Conservation (phyloP, 2,888 invertebrate genomes). For the Allacma fusca region DNA sequence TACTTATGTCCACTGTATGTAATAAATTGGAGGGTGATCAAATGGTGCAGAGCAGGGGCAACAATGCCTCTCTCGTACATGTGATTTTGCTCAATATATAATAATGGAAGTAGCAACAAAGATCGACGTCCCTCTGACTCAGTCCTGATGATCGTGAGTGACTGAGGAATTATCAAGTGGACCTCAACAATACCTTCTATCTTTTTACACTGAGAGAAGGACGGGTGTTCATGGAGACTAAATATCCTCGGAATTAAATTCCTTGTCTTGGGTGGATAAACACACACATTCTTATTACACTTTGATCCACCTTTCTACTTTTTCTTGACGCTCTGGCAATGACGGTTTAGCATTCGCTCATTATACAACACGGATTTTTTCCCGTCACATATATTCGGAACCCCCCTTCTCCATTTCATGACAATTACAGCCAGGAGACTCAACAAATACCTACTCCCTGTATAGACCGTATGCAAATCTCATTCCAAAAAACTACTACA, state of each 20-base stretch:
- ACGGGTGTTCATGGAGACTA: slow-evolving; percentile 30
- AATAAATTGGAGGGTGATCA: background rate
- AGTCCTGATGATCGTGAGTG: slow-evolving; percentile 32
- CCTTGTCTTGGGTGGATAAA: background rate
- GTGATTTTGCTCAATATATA: background rate
- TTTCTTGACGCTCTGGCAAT: too few relatives aligned
- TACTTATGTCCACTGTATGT: background rate
- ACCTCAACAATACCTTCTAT: slow-evolving; percentile 21
- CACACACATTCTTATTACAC: too few relatives aligned
- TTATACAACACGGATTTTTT: too few relatives aligned
- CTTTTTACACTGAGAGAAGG: slow-evolving; percentile 28
- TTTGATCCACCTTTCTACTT: background rate
- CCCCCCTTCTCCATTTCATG: too few relatives aligned
- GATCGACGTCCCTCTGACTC: background rate
- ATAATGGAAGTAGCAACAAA: background rate
- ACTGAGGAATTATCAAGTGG: slow-evolving; percentile 22
- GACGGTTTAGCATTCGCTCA: too few relatives aligned
- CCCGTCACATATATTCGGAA: too few relatives aligned
- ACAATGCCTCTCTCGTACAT: background rate
- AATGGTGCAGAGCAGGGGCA: slow-evolving; percentile 1
- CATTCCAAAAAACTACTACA: too few relatives aligned
- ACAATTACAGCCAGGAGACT: too few relatives aligned
- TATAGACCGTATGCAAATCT: too few relatives aligned
- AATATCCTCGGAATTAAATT: slow-evolving; percentile 35
- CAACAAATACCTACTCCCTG: too few relatives aligned